These are phyloP conservation scores for Anas bahamensis DNA, from an alignment of 2,797 vertebrate species.

Conservation along the genomic window DNA sequence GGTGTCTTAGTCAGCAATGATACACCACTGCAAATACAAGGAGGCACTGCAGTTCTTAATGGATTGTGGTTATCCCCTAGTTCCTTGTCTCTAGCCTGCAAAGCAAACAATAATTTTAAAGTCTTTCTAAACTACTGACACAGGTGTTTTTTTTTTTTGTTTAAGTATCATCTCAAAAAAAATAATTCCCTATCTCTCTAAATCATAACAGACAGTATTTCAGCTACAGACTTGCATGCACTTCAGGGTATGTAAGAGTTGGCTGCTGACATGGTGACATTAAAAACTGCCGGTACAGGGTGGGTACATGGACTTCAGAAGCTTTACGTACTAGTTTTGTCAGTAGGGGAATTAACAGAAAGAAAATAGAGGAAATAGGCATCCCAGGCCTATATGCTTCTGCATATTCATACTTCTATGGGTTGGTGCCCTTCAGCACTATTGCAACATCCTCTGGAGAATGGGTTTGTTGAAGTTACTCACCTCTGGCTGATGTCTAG, in stretches of 20 bases:
- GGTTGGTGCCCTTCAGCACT: neutral
- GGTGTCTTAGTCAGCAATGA: neutral
- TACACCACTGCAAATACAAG: neutral
- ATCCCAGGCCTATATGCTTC: constrained; percentile 1
- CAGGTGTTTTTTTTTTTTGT: neutral
- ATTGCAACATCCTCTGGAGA: constrained; percentile 39
- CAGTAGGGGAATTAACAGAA: constrained; percentile 18
- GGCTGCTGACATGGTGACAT: neutral
- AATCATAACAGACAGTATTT: neutral
- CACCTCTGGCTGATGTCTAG: neutral
- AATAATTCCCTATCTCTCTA: neutral
- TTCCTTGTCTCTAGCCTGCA: neutral
- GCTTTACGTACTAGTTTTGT: constrained; percentile 29
- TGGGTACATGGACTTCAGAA: neutral
- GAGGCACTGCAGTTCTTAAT: neutral
- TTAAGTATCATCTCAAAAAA: neutral
- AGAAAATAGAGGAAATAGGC: neutral
- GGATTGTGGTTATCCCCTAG: neutral
- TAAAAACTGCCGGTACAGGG: neutral
- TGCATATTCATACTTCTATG: neutral
- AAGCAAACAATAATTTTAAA: neutral
- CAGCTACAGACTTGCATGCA: neutral
- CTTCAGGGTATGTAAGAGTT: neutral
- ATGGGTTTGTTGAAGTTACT: neutral
- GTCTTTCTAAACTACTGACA: neutral